Percentiles rank a stretch among this genome's conserved stretches.
Evolutionary conservation across 2,797 vertebrate species (phyloP).

Genomic region (Halcyon chelicuti): DNA sequence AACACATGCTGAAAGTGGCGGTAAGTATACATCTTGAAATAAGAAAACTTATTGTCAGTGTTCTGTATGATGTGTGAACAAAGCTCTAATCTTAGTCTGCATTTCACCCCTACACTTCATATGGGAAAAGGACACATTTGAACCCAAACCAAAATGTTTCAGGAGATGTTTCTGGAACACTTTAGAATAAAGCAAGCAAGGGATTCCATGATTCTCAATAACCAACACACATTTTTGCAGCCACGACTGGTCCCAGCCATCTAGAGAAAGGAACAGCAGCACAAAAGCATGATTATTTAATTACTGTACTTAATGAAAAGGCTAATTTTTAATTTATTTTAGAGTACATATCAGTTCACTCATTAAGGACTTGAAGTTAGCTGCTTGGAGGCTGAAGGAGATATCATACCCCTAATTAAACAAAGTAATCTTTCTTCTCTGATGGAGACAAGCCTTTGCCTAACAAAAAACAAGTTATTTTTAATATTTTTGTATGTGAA

Average conservation of each 20-base stretch:
- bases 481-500: neutral
- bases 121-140: neutral
- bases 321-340: neutral
- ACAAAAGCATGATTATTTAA: neutral
- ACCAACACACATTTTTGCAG: neutral
- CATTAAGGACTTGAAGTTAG: neutral
- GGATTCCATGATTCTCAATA: neutral
- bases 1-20: neutral
- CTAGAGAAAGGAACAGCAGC: neutral
- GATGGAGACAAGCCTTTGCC: neutral
- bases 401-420: neutral
- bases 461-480: neutral
- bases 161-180: accelerated
- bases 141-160: neutral
- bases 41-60: neutral
- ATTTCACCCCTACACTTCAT: neutral
- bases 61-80: neutral
- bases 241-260: neutral
- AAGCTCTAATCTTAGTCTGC: neutral
- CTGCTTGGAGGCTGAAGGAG: neutral
- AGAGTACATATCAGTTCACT: neutral
- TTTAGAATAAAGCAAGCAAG: neutral
- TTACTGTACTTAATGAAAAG: neutral
- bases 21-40: neutral
- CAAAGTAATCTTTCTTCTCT: neutral